Evolutionary conservation across 2,113 vertebrate species (phyloP).

Genomic region (Emydocephalus ijimae): DNA sequence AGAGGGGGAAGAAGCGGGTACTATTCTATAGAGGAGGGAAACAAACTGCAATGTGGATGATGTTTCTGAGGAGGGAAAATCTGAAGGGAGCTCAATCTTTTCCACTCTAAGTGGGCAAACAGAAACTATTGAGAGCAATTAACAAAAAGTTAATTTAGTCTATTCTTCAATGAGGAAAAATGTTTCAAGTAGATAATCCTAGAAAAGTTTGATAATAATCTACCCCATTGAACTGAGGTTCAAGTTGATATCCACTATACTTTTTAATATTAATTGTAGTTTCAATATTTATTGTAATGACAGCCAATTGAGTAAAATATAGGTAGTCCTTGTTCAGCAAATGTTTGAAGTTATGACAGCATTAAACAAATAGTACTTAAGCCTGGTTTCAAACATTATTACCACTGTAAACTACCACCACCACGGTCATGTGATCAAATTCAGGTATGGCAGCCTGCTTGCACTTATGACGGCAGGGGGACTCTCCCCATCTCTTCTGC

Average conservation of each 20-base stretch:
- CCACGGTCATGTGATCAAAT: background rate
- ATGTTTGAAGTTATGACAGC: background rate
- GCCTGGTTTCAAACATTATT: background rate
- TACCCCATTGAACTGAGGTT: background rate
- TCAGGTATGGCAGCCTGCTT: background rate
- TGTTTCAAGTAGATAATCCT: background rate
- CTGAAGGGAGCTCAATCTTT: background rate
- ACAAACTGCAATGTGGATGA: background rate
- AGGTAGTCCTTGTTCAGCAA: background rate
- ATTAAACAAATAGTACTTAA: background rate
- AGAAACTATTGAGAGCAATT: background rate
- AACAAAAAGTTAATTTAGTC: background rate
- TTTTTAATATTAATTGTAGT: background rate
- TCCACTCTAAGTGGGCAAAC: background rate
- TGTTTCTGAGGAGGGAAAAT: background rate
- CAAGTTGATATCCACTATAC: background rate
- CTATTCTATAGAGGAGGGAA: background rate
- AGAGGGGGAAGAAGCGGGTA: background rate
- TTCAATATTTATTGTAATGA: constrained; percentile 2
- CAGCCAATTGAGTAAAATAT: background rate
- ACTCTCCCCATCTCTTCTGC: background rate
- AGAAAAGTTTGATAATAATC: background rate
- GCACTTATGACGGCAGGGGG: background rate
- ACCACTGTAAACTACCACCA: too few relatives aligned
- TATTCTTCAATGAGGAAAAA: background rate